A percentile compares a stretch with the other conserved stretches of the same genome.
phyloP scores from a whole-genome alignment of 2,113 vertebrate species.

The Gambusia holbrooki region DNA sequence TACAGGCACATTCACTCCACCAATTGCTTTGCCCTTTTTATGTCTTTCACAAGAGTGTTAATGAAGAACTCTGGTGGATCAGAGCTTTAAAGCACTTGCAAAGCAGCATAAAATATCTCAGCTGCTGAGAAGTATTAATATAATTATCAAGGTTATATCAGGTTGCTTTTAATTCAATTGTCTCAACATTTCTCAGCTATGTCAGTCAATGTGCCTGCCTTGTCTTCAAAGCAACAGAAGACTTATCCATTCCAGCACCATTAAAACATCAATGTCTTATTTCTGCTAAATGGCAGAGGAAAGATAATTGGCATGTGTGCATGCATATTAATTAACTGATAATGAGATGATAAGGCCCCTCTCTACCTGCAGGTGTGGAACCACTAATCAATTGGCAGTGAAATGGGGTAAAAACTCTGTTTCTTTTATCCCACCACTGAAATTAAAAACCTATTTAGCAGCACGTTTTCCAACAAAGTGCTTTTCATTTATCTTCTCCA shows the following conservation, averaged over 20 bases:
- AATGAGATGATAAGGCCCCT: conserved; percentile 87
- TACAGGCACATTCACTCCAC: background rate
- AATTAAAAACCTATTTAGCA: conserved; percentile 90
- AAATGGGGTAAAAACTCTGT: conserved; percentile 79
- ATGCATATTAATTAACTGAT: conserved; percentile 97
- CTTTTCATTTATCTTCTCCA: conserved; percentile 88
- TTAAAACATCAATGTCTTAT: conserved; percentile 90
- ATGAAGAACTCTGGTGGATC: conserved; percentile 32
- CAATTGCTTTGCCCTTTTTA: conserved; percentile 37
- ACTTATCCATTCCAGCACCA: conserved; percentile 82
- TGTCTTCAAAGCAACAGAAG: conserved; percentile 81
- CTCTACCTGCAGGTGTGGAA: conserved; percentile 87
- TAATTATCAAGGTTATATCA: conserved; percentile 63
- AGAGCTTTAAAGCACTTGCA: conserved; percentile 19
- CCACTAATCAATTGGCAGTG: conserved; percentile 86
- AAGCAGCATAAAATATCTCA: conserved; percentile 14
- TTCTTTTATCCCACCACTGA: conserved; percentile 84
- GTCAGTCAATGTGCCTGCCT: conserved; percentile 76
- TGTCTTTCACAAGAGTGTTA: conserved; percentile 39
- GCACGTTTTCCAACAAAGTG: conserved; percentile 89
- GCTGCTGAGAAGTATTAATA: conserved; percentile 49
- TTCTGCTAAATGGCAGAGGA: conserved; percentile 85
- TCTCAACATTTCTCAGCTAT: conserved; percentile 60
- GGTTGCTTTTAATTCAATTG: conserved; percentile 66
- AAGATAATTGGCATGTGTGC: conserved; percentile 89